These are phyloP conservation scores for Cepaea hortensis DNA, from an alignment of 2,888 invertebrate genomes.

Conservation along the genomic window DNA sequence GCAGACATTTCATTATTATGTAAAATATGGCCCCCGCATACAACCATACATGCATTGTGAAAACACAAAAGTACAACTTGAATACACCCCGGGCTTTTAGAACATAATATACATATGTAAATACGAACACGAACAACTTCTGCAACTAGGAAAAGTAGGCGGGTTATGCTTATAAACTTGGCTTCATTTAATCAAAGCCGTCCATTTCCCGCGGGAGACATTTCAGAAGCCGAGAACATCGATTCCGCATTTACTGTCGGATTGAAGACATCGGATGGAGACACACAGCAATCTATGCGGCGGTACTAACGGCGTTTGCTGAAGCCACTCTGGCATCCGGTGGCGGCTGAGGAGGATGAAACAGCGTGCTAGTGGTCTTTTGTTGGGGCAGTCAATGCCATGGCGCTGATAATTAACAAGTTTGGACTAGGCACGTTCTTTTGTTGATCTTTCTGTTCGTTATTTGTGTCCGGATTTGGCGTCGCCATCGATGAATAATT, in stretches of 20 bases:
- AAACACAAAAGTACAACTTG: too few species aligned
- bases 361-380: neutral
- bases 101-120: too few species aligned
- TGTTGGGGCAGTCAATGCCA: neutral
- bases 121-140: too few species aligned
- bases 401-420: neutral
- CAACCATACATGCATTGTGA: too few species aligned
- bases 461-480: neutral
- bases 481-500: too few species aligned
- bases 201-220: slow-evolving; percentile 1
- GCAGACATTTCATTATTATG: too few species aligned
- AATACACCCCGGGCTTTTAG: too few species aligned
- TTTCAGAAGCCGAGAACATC: slow-evolving; percentile 8
- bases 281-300: neutral
- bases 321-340: neutral
- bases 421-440: neutral
- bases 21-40: too few species aligned
- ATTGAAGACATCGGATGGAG: too few species aligned
- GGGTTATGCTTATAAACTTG: slow-evolving; percentile 21
- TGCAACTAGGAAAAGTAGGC: neutral
- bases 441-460: neutral
- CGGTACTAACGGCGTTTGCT: neutral
- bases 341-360: neutral
- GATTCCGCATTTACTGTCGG: neutral
- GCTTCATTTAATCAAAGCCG: slow-evolving; percentile 21